Evolutionary conservation across 2,797 vertebrate genomes (phyloP), one percentile per base, ranked within the genome.

Genomic region (Mormyrus hasselquistii): DNA sequence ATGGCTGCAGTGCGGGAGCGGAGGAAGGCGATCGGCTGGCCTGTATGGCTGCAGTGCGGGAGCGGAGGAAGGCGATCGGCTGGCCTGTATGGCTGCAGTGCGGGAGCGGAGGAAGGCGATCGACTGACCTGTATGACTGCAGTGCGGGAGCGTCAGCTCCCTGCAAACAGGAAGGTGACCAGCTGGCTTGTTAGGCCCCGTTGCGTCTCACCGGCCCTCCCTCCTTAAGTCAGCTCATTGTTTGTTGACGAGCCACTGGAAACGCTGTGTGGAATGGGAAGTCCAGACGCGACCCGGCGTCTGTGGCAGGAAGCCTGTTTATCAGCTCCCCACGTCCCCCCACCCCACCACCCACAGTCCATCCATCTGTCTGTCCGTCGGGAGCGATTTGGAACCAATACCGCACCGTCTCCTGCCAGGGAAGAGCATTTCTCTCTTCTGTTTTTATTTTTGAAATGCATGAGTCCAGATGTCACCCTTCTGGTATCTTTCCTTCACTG

Each of bases 401-500:
- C 87, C 90, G 93, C 50, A 9, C 92, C 94, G 93, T 94, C 95
- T 94, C 95, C 95, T 96, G 95, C 95, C 91, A 94, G 95, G 95
- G 95, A 95, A 95, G 95, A 96, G 91, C 92, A 92, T 91, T 90
- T 93, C 34, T 41, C 34, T 76, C 34, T 41, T 2, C 34, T 41
- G 2, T 41, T 34, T 14, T 76, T 76, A 41, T 41, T 76, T 86
- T 41, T 69, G 65, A 86, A 50, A 89, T 92, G 91, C 93, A 91
- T 93, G 92, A 92, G 92, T 93, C 89, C 16, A 89, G 79, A 90
- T 91, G 90, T 52, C 59, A 22, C 89, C 34, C 91, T 69, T 73
- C 5, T 92, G 3, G 88, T 87, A 52, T 91, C 73, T 19, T 50
- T 90, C 29, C 41, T 50, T 50, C 47, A n/a, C 8, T 12, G 34